Evolutionary conservation across 2,113 vertebrate species (phyloP), one percentile per base, ranked within the genome.

Genomic region (Opisthocomus hoazin): DNA sequence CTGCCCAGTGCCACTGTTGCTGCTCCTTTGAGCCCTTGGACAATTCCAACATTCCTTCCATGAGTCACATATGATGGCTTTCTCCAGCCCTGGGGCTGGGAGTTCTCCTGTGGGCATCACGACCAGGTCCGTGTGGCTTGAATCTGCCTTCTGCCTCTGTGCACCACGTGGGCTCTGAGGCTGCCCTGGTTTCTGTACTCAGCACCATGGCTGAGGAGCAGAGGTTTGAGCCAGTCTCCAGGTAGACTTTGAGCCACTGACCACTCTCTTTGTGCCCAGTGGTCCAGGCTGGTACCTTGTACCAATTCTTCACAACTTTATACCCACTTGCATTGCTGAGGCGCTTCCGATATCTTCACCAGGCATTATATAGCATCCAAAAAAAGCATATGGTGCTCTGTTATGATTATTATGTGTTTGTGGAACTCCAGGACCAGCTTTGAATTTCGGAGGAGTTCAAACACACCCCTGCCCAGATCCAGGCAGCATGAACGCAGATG

Each of bases 41-140:
- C 18, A 43, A 17, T 13, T 45, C 51, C 17, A 66, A 0, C 41
- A 9, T 54, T 68, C 83, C 57, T 41, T 75, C 26, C 46, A 5
- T 54, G 29, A 27, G 51, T 4, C 5, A 50, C 1, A 1, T 27
- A 11, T 10, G 56, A 26, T 37, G 53, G 8, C 30, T 68, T 66
- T 76, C 36, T 76, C n/a, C 34, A 18, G 0, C 39, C 18, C n/a
- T 8, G 34, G 41, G 37, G 9, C 36, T 76, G 18, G 18, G 43
- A 45, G 21, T 53, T 50, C 37, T 51, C 51, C 37, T 48, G 2
- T 11, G 39, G 53, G 7, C 7, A 15, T 19, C 48, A 8, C 1
- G 5, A 30, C 24, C 34, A 66, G 46, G 22, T 39, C 26, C 12
- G 1, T 48, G 23, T 3, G 8, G 41, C 60, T 65, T 0, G 0